These are phyloP conservation scores for Periophthalmodon schlosseri DNA, from an alignment of 2,113 vertebrate species.

Conservation along the genomic window DNA sequence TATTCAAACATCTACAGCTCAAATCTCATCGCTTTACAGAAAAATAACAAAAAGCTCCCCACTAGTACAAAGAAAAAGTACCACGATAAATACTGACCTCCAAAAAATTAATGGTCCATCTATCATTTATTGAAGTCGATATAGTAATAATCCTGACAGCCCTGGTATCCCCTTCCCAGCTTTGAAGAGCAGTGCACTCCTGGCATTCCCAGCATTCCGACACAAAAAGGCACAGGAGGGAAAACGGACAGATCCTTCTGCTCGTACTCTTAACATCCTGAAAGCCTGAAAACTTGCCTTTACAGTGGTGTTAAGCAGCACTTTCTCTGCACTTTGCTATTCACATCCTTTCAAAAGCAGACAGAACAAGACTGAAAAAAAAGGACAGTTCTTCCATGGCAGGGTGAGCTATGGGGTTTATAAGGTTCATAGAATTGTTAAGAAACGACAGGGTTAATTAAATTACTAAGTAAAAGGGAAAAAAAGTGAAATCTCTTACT, in stretches of 20 bases:
- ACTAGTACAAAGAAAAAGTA: no score
- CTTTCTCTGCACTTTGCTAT: background rate
- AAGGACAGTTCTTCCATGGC: background rate
- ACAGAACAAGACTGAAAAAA: conserved; percentile 3
- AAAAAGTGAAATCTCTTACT: background rate
- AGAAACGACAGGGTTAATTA: background rate
- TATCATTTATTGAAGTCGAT: no score
- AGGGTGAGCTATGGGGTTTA: conserved; percentile 17
- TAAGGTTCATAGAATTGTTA: background rate
- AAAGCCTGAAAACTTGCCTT: conserved; percentile 9
- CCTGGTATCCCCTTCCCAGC: conserved; percentile 25
- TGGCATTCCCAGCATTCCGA: conserved; percentile 52
- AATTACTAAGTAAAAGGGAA: background rate
- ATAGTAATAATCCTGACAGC: no score
- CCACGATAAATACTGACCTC: no score
- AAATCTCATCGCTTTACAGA: no score
- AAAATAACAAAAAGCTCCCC: no score
- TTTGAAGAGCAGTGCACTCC: conserved; percentile 18
- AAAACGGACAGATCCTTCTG: conserved; percentile 21
- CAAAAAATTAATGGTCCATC: no score
- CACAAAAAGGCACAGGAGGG: conserved; percentile 19
- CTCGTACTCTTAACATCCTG: conserved; percentile 43
- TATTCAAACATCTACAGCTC: no score
- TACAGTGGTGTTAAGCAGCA: background rate
- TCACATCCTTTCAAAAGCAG: background rate